Evolutionary conservation across 2,113 vertebrate genomes (phyloP).

Genomic region (Macrotis lagotis): DNA sequence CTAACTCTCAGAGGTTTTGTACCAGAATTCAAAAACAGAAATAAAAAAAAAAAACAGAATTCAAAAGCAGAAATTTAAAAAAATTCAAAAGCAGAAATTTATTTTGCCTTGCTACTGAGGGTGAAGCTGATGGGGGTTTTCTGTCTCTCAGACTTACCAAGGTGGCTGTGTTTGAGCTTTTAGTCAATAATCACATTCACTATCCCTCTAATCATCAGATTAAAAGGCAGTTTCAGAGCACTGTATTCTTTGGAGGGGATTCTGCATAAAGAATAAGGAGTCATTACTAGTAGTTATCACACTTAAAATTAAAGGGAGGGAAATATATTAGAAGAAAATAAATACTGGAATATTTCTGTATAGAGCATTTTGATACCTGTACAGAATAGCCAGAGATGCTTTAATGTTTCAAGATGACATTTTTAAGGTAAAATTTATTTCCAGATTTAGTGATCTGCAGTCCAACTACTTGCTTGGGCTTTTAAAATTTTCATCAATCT

Average conservation of each 20-base stretch:
- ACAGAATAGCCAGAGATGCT: not conserved
- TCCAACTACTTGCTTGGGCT: not conserved
- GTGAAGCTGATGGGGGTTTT: not conserved
- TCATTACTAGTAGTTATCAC: slow-evolving; percentile 72
- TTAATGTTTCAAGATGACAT: not conserved
- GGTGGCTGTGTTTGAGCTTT: not conserved
- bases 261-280: slow-evolving; percentile 62
- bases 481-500: not conserved
- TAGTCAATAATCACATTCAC: not conserved
- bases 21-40: not conserved
- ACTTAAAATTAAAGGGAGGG: slow-evolving; percentile 69
- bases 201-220: not conserved
- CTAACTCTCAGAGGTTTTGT: not conserved
- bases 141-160: not conserved
- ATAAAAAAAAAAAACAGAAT: not conserved
- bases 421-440: not conserved
- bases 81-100: not conserved
- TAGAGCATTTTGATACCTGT: not conserved
- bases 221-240: not conserved
- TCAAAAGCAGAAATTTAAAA: too few species aligned
- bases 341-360: not conserved
- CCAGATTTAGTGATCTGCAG: not conserved
- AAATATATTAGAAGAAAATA: not conserved
- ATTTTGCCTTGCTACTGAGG: not conserved
- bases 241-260: not conserved